Evolutionary conservation across 2,797 vertebrate species (phyloP), one percentile per base, ranked within the genome.

Genomic region (Danio tinwini): DNA sequence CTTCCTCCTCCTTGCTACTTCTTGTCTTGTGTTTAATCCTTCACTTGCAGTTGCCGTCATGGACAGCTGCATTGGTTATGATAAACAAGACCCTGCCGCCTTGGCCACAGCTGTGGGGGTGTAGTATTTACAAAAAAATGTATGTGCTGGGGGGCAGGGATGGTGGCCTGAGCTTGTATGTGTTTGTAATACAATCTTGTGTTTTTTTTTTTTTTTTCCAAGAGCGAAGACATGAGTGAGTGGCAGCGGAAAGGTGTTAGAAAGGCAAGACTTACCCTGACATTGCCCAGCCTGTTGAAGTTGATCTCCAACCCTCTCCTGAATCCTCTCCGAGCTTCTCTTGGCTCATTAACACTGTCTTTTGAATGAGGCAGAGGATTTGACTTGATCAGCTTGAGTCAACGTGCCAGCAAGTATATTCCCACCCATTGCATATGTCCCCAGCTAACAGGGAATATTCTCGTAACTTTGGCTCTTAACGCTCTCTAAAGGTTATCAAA

Each of bases 71-170:
- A 82, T 10, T 0, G 82, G 87, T 82, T 85, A 73, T 81, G 83
- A 88, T 91, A 87, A 90, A 90, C 83, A 68, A 84, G 78, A 82
- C 76, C 86, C 85, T 78, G 88, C 88, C 82, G 87, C 86, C 88
- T 63, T 74, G 83, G 88, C 86, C 89, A 89, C 80, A 85, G 87
- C 84, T 86, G 86, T 87, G 80, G 58, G 16, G 78, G 74, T 85
- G 80, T 78, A 76, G 81, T 68, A 56, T 74, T 69, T 78, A 77
- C 78, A 77, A 74, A 68, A 29, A 29, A 72, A 73, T 65, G 53
- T 78, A 75, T 78, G 80, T 74, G 72, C 55, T 58, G 29, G 72
- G 37, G 13, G 63, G 81, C 19, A 47, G 63, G 49, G 53, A 56
- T 44, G 68, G 61, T 73, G 8, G 47, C 61, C 56, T 52, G 75